phyloP scores from a whole-genome alignment of 2,797 vertebrate species.

The Tiaroga cobitis region DNA sequence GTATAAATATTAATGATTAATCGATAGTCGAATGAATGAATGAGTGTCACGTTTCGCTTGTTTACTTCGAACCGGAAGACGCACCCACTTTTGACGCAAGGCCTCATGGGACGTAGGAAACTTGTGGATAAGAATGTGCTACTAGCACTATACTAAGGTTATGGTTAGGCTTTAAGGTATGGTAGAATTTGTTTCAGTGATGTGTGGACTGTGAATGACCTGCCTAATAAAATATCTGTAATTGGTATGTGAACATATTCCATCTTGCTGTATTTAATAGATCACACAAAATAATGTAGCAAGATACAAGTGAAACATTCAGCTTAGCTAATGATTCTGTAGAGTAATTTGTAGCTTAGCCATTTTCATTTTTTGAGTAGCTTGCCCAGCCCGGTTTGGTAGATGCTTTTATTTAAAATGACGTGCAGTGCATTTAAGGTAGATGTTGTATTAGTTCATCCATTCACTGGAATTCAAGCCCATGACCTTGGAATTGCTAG shows the following conservation, averaged over 20 bases:
- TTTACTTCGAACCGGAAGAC: no score
- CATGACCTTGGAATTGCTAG: conserved; percentile 9
- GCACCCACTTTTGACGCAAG: no score
- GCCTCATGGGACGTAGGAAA: no score
- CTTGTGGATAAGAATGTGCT: no score
- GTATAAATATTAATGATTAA: no score
- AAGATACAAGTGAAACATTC: no score
- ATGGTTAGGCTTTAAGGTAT: not conserved
- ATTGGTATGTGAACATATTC: not conserved
- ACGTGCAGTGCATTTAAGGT: not conserved
- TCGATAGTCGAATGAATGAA: no score
- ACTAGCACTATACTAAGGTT: not conserved
- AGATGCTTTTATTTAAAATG: not conserved
- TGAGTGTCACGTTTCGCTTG: no score
- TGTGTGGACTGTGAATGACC: not conserved
- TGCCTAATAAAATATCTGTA: not conserved
- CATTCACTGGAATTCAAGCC: not conserved
- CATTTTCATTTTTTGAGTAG: not conserved
- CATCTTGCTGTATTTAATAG: not conserved
- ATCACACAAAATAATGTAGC: not conserved
- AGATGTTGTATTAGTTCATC: not conserved
- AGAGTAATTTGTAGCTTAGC: not conserved
- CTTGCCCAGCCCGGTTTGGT: not conserved
- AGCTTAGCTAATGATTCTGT: not conserved
- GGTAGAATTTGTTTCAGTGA: not conserved